Evolutionary conservation across 2,888 invertebrate genomes (phyloP), one percentile per base, ranked within the genome.

Genomic region (Stegophylla sp.): DNA sequence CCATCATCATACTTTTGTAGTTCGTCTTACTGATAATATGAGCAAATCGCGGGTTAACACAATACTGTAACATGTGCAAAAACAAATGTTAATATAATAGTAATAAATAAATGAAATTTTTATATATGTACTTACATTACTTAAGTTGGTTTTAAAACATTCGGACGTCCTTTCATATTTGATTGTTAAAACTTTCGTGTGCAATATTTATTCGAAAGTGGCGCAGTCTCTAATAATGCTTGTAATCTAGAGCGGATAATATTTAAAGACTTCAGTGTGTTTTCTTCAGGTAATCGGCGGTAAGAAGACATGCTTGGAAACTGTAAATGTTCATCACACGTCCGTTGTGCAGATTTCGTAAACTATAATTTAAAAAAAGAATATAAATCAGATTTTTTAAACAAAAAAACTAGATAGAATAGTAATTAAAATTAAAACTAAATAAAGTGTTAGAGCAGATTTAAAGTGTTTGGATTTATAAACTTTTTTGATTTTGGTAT

Each of bases 1-100:
- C 53, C 15, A 12, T 17, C 17, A 64, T 17, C 51, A 64, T 41
- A 41, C 41, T 13, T 34, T n/a, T 64, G 3, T 64, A 64, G n/a
- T 75, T 51, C 17, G 23, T 17, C 1, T 41, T n/a, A 0, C 23
- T 0, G 5, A 41, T 9, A 2, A 41, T 26, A 7, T 43, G 9
- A 2, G 41, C 13, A 12, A 17, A 13, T n/a, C 51, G 64, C 5
- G n/a, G 7, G 3, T 41, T 64, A 0, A 23, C 10, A 26, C 51
- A 75, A 53, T 75, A 75, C 75, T 75, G 41, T 1, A 64, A 41
- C 12, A 34, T 7, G 34, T 20, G 63, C 3, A 15, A 20, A 53
- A 5, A 34, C 34, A 34, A 34, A 5, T 5, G 7, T n/a, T 26
- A 28, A 3, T 26, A 28, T 26, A 7, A 59, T 28, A 13, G 2